Base-by-base conservation (phyloP, 2,797 vertebrate species). In the Botia almorhae region DNA sequence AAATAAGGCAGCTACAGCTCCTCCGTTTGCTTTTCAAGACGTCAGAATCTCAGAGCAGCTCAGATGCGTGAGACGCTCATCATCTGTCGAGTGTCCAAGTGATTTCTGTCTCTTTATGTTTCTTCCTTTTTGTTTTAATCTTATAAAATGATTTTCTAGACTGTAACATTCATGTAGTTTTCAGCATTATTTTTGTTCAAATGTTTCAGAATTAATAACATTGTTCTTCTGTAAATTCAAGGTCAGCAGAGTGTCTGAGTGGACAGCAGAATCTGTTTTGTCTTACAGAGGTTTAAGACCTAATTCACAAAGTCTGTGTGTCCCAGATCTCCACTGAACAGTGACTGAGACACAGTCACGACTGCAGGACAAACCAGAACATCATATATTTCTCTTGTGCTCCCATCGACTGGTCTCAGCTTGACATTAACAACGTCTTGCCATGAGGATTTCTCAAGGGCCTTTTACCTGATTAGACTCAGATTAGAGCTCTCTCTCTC, bases 1-100 rank as follows among this genome's bases (percentile, higher is more conserved):
- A 73, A 80, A 72, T 69, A 13, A 86, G 92, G 90, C 89, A 72
- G 58, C 77, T 69, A 61, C 75, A 84, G 74, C 76, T 75, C 67
- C 79, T 84, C 76, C 67, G 21, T 67, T 48, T 21, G 68, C 68
- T 82, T 43, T 82, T 53, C 46, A 80, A 43, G 69, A 16, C 68
- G 76, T 67, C 19, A 69, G 61, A 82, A 55, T 82, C 19, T 81
- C 74, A 56, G 19, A 63, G 39, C 10, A 16, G 50, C 16, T 51
- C 14, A 51, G 50, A 51, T 5, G 14, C 14, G 4, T 3, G 7
- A 10, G 1, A 5, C 39, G 7, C 29, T 74, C 72, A 61, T 16
- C 21, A 50, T 19, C 72, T 19, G 29, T 33, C 23, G 2, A 63
- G 21, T 48, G 72, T 33, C 33, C 33, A 33, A 33, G 33, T 33